Conservation (phyloP, 2,113 vertebrate species). For the Onychorhynchus coronatus region DNA sequence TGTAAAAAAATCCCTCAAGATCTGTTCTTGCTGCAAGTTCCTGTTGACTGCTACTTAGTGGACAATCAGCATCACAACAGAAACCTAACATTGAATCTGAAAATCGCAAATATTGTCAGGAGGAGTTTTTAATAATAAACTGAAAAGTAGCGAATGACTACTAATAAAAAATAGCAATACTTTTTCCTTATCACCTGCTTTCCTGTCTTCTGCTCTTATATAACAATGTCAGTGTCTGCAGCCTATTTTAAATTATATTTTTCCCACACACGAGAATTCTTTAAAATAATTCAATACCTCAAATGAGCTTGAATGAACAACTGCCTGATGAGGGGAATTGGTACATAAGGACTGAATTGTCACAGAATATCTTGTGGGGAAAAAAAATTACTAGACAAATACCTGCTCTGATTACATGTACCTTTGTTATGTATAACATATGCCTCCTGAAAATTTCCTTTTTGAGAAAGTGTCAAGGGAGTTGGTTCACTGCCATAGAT, state of each 20-base stretch:
- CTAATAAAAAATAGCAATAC: not conserved
- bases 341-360: not conserved
- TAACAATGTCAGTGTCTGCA: not conserved
- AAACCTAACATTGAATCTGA: not conserved
- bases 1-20: not conserved
- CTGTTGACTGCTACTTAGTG: not conserved
- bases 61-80: not conserved
- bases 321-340: not conserved
- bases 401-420: not conserved
- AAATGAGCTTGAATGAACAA: not conserved
- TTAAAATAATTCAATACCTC: not conserved
- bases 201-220: not conserved
- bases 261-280: not conserved
- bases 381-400: not conserved
- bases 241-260: not conserved
- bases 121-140: not conserved
- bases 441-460: not conserved
- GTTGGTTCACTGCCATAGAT: not conserved
- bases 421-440: not conserved
- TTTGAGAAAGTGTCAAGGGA: not conserved
- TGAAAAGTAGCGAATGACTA: not conserved
- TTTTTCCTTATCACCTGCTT: not conserved
- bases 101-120: not conserved
- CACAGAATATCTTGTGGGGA: not conserved
- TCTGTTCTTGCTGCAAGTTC: not conserved